phyloP scores from a whole-genome alignment of 30 jellyfish, hydroid and myxozoan genomes.

The Turritopsis dohrnii region DNA sequence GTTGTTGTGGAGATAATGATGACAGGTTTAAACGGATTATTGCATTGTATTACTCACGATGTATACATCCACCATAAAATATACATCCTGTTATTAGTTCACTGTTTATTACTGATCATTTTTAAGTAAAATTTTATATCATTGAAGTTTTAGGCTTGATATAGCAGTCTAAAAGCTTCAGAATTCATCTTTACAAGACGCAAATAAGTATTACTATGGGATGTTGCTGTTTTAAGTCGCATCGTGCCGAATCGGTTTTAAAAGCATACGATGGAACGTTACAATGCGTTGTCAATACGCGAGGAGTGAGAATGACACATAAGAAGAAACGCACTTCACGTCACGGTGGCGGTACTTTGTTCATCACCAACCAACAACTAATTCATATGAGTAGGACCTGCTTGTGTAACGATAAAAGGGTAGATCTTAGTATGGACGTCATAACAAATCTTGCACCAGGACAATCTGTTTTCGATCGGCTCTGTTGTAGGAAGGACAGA shows the following conservation, averaged over 20 bases:
- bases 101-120: too few relatives aligned
- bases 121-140: too few relatives aligned
- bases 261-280: background rate
- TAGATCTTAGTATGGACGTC: background rate
- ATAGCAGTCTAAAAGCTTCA: too few relatives aligned
- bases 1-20: background rate
- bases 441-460: background rate
- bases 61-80: background rate
- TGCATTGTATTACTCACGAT: background rate
- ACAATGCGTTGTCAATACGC: background rate
- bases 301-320: background rate
- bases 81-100: background rate
- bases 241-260: background rate
- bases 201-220: background rate
- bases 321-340: background rate
- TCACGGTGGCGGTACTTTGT: background rate
- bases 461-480: background rate
- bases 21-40: background rate
- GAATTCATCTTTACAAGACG: background rate
- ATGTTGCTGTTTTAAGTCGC: background rate
- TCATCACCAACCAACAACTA: background rate
- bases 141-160: too few relatives aligned
- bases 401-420: background rate
- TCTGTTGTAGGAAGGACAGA: background rate
- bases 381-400: background rate